Conservation (phyloP, 2,888 invertebrate species). For the Noctua fimbriata region DNA sequence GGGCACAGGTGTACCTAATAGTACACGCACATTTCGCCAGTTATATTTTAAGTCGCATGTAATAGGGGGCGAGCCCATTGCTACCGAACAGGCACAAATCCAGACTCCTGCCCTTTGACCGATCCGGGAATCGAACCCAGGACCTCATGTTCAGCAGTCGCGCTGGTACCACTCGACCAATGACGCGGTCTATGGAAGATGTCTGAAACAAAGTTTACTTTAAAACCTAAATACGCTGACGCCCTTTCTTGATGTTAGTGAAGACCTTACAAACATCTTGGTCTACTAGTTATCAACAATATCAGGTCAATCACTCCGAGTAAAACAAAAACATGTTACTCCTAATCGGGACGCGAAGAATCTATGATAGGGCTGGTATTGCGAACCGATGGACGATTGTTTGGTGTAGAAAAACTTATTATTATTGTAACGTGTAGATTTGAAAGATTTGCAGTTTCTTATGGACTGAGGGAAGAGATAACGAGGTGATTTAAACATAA, state of each 20-base stretch:
- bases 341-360: slow-evolving; percentile 48
- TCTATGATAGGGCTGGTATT: slow-evolving; percentile 55
- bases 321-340: slow-evolving; percentile 58
- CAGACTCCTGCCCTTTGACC: too few species aligned
- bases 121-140: too few species aligned
- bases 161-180: background rate
- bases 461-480: background rate
- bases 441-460: slow-evolving; percentile 4
- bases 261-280: background rate
- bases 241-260: background rate
- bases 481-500: too few species aligned
- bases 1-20: too few species aligned
- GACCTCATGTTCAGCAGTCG: too few species aligned
- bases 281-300: slow-evolving; percentile 55
- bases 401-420: background rate
- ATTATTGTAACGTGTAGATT: background rate
- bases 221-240: background rate
- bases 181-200: background rate
- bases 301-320: slow-evolving; percentile 59
- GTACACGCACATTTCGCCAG: too few species aligned
- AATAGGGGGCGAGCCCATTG: too few species aligned
- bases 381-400: background rate
- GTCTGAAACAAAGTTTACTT: background rate
- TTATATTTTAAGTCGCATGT: too few species aligned
- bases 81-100: too few species aligned